A percentile compares a stretch with the other conserved stretches of the same genome.
Conservation (phyloP, 2,113 vertebrate genomes). For the Geothlypis trichas region DNA sequence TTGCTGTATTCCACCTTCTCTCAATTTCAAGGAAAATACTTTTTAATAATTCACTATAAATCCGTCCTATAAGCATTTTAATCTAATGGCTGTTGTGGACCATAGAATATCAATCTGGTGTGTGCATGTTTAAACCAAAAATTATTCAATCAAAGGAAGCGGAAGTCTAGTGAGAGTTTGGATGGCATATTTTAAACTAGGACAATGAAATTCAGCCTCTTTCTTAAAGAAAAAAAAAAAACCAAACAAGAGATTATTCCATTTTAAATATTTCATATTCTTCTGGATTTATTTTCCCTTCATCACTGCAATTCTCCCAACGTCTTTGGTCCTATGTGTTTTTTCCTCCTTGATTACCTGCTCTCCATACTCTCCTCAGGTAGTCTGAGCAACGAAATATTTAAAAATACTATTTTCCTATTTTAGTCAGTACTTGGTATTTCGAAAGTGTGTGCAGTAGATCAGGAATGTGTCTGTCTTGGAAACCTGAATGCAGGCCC, state of each 20-base stretch:
- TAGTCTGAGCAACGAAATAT: background rate
- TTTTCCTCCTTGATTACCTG: background rate
- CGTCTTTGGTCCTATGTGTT: accelerated
- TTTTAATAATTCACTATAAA: background rate
- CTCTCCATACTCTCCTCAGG: background rate
- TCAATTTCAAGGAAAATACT: background rate
- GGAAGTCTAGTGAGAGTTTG: background rate
- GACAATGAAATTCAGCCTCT: background rate
- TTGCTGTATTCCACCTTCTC: background rate
- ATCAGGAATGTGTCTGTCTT: background rate
- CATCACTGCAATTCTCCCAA: background rate
- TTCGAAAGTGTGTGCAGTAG: background rate
- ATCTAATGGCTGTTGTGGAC: background rate
- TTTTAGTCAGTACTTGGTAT: background rate
- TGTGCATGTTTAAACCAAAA: background rate
- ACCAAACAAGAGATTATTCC: accelerated
- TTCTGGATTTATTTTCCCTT: background rate
- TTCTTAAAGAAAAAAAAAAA: background rate
- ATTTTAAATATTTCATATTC: background rate
- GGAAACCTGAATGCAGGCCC: background rate
- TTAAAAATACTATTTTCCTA: background rate
- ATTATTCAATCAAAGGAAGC: background rate
- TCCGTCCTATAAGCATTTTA: background rate
- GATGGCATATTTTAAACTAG: background rate
- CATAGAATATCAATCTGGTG: background rate